These are phyloP conservation scores for Dipus sagitta DNA, from an alignment of 2,797 vertebrate genomes.

Conservation along the genomic window DNA sequence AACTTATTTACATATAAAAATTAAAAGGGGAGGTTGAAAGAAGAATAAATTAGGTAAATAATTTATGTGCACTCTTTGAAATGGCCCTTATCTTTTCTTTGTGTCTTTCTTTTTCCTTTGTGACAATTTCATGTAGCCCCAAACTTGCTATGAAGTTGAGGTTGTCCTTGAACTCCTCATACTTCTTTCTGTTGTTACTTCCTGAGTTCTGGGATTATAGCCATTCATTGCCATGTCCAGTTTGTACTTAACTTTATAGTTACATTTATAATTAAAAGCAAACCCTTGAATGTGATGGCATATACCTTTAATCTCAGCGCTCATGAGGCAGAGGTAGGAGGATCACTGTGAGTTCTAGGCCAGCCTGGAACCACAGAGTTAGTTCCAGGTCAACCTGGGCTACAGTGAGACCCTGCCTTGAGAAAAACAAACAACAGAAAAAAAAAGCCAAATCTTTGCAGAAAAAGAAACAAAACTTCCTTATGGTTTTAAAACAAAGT, in stretches of 20 bases:
- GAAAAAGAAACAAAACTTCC: not conserved
- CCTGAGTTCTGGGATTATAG: not conserved
- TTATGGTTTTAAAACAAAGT: slow-evolving; percentile 53
- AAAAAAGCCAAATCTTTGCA: slow-evolving; percentile 56
- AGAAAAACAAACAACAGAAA: too few relatives aligned
- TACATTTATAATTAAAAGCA: slow-evolving; percentile 59
- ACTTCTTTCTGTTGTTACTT: not conserved
- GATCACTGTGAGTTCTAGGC: too few relatives aligned
- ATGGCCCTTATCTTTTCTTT: slow-evolving; percentile 48
- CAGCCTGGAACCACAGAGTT: too few relatives aligned
- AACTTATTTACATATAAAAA: slow-evolving; percentile 13
- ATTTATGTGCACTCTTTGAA: slow-evolving; percentile 4
- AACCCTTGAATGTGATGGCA: not conserved
- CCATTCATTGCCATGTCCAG: not conserved
- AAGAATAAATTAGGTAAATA: slow-evolving; percentile 26
- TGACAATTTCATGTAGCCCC: not conserved
- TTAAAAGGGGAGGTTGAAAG: not conserved
- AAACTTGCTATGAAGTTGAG: not conserved
- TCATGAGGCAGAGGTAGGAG: too few relatives aligned
- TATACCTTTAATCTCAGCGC: too few relatives aligned
- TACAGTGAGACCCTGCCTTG: too few relatives aligned
- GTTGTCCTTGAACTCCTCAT: not conserved
- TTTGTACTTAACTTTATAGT: not conserved
- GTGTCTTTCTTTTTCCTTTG: slow-evolving; percentile 27
- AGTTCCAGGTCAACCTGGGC: too few relatives aligned